Base-by-base conservation (phyloP, 2,113 vertebrate genomes). In the Tursiops truncatus region DNA sequence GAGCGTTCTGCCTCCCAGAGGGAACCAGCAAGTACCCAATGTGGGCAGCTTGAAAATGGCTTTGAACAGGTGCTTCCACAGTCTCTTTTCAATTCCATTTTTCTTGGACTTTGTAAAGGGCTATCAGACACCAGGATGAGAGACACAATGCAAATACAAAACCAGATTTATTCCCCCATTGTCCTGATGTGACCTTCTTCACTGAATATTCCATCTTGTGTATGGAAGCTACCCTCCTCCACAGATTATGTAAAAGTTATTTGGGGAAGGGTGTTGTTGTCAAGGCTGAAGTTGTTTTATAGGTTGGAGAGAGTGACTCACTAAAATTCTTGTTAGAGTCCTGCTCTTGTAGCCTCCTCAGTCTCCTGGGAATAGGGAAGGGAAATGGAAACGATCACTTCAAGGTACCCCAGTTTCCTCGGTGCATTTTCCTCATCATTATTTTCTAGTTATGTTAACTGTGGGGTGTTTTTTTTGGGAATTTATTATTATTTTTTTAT, bases 51-150 rank as follows among this genome's bases (percentile, higher is more conserved):
- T 12, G 44, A 31, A 68, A 90, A 74, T 76, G 90, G 65, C 63
- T 93, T 95, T 92, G 28, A 96, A 76, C 38, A 97, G 38, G 38
- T 95, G 47, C 71, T 95, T 95, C 82, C 95, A 87, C 41, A 26
- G 71, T 87, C 96, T 77, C 44, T 76, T 73, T 98, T 97, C 92
- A 91, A 73, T 97, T 83, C 67, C 6, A 74, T 95, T 97, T 97
- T 97, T 91, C 93, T 77, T 87, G 65, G 53, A 65, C 68, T 62
- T 89, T 79, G 38, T 89, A 81, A 86, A 95, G 36, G 62, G 36
- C 80, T 67, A 6, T 63, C 70, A 38, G 60, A 84, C 84, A 38
- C 47, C n/a, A 50, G 11, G n/a, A 83, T 85, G 8, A 88, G 65
- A 83, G 53, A 74, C 6, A 83, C 31, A 71, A 58, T 5, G 6